Conservation (phyloP, 2,888 invertebrate genomes). For the Drosophila multiciliata region DNA sequence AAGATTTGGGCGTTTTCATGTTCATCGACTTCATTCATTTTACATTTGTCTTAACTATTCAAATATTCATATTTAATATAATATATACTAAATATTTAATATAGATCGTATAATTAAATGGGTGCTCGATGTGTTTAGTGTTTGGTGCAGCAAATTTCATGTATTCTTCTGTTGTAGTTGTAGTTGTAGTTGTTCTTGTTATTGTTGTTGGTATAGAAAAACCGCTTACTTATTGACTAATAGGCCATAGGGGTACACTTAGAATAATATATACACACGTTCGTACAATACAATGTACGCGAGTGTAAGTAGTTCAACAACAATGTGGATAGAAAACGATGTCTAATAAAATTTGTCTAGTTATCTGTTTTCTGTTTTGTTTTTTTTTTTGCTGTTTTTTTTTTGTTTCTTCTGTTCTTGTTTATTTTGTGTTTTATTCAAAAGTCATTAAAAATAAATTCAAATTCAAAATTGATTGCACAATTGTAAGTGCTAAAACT, state of each 20-base stretch:
- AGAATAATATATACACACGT: conserved; percentile 42
- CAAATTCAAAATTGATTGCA: conserved; percentile 67
- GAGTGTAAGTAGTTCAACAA: conserved; percentile 63
- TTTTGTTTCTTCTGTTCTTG: conserved; percentile 3
- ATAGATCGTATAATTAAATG: conserved; percentile 58
- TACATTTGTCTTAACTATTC: conserved; percentile 62
- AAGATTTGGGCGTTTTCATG: conserved; percentile 85
- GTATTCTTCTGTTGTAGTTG: conserved; percentile 19
- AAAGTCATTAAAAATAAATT: conserved; percentile 74
- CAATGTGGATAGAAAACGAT: conserved; percentile 72
- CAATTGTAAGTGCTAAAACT: conserved; percentile 48
- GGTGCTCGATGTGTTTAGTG: conserved; percentile 59
- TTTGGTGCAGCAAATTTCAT: conserved; percentile 40
- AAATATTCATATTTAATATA: conserved; percentile 37
- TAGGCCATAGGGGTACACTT: conserved; percentile 76
- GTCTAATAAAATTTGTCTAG: conserved; percentile 65
- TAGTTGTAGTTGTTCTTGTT: conserved; percentile 20
- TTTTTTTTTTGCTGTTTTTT: not conserved
- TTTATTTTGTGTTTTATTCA: conserved; percentile 33
- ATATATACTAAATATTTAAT: conserved; percentile 38
- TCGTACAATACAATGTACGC: conserved; percentile 14
- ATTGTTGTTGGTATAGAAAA: conserved; percentile 56
- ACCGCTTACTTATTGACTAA: conserved; percentile 59
- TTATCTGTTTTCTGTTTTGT: too few relatives aligned
- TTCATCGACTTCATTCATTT: conserved; percentile 69